Base-by-base conservation (phyloP, 2,888 invertebrate genomes). In the Drosophila peninsularis region DNA sequence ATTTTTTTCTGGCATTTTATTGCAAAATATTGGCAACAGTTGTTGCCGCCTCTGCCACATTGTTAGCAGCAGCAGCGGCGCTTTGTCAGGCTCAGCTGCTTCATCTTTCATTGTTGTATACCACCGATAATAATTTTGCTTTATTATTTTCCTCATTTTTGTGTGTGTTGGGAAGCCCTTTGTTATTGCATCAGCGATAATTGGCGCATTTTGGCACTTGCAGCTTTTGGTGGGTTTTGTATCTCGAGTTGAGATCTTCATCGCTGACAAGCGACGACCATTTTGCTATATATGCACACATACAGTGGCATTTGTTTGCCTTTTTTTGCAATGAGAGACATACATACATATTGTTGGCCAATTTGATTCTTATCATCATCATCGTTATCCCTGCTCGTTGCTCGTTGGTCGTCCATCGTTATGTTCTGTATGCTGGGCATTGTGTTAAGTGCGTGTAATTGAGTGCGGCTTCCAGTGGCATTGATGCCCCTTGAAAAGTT, bases 181-280 rank as follows among this genome's bases (percentile, higher is more conserved):
- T 72, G 80, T 77, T 85, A 82, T 79, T 72, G 76, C 77, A 86
- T 57, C 71, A 71, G 71, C 58, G 82, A 76, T 83, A 87, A 83
- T 83, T 83, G 88, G 76, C 70, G 76, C 76, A 74, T 87, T 87
- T 83, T 74, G 88, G 72, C 84, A 82, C 87, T 86, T 81, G 78
- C 83, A 65, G 67, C 73, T 72, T 60, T 57, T 49, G 13, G 63
- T 45, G 44, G 34, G 54, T 39, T 61, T 56, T 36, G 21, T 61
- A 65, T 66, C 56, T 61, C 68, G 34, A 56, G 62, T 19, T 17
- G 67, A 58, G 45, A 86, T 81, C 84, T 74, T 67, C 83, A 83
- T 82, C 71, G 71, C 67, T 80, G 81, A 67, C 74, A 80, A 80
- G 73, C 77, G 66, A 11, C 76, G 66, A 13, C 76, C 71, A 83